Conservation (phyloP, 2,113 vertebrate species). For the Regulus satrapa region DNA sequence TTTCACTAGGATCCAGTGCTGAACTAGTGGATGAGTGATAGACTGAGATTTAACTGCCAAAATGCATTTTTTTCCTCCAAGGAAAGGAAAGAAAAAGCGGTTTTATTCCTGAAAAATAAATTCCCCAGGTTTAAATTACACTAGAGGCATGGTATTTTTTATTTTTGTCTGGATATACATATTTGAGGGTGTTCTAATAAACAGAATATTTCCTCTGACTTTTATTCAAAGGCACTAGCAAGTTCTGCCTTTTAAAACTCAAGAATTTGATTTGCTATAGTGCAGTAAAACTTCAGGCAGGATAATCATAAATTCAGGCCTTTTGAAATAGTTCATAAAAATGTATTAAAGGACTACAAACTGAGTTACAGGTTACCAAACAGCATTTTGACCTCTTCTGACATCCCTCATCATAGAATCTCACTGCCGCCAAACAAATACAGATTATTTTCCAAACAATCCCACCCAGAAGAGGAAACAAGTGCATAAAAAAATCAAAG, state of each 20-base stretch:
- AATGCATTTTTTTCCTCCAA: not conserved
- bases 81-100: not conserved
- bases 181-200: not conserved
- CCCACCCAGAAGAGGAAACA: not conserved
- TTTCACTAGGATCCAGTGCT: not conserved
- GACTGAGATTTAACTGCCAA: not conserved
- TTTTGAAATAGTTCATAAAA: constrained; percentile 14
- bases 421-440: not conserved
- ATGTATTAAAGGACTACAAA: not conserved
- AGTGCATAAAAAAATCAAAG: not conserved
- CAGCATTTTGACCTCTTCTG: not conserved
- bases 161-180: not conserved
- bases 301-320: not conserved
- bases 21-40: not conserved
- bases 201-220: not conserved
- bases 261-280: not conserved
- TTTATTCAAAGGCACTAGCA: not conserved
- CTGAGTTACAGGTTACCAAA: not conserved
- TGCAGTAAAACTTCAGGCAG: not conserved
- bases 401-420: not conserved
- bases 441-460: not conserved
- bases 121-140: not conserved
- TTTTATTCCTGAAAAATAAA: not conserved
- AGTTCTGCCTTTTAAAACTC: not conserved
- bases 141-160: not conserved